Evolutionary conservation across 2,113 vertebrate species (phyloP).

Genomic region (Cyprinodon variegatus): DNA sequence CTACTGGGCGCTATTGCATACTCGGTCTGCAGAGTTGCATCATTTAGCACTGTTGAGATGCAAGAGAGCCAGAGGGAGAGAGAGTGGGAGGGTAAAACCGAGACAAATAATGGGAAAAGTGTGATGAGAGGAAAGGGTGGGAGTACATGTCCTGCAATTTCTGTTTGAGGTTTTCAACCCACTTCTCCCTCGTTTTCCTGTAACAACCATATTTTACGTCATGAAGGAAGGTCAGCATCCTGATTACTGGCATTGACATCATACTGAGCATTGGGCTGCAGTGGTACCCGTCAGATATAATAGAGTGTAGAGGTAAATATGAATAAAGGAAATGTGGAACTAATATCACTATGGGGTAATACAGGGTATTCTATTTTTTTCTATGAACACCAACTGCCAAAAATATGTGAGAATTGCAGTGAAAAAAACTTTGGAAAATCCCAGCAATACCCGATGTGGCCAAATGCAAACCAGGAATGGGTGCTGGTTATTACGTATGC

Average conservation of each 20-base stretch:
- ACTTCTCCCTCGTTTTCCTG: constrained; percentile 8
- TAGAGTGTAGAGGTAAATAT: no score
- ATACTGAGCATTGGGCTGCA: constrained; percentile 13
- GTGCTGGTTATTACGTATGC: no score
- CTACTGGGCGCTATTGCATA: constrained; percentile 64
- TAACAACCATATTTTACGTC: constrained; percentile 18
- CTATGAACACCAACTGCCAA: not conserved
- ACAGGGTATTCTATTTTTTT: no score
- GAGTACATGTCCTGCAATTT: constrained; percentile 42
- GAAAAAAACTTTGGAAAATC: not conserved
- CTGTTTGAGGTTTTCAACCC: constrained; percentile 19
- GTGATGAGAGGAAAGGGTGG: constrained; percentile 52
- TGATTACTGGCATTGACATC: constrained; percentile 4
- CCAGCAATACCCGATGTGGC: no score
- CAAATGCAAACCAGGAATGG: no score
- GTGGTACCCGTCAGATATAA: no score
- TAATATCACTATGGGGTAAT: no score
- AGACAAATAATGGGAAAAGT: constrained; percentile 55
- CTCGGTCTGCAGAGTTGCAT: constrained; percentile 63
- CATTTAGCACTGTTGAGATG: constrained; percentile 47
- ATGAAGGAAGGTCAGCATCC: constrained; percentile 20
- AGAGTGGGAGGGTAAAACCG: constrained; percentile 19
- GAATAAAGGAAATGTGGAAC: no score
- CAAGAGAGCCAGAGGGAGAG: constrained; percentile 25
- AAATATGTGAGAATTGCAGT: not conserved